phyloP scores from a whole-genome alignment of 2,797 vertebrate species.

The Lophotriccus pileatus region DNA sequence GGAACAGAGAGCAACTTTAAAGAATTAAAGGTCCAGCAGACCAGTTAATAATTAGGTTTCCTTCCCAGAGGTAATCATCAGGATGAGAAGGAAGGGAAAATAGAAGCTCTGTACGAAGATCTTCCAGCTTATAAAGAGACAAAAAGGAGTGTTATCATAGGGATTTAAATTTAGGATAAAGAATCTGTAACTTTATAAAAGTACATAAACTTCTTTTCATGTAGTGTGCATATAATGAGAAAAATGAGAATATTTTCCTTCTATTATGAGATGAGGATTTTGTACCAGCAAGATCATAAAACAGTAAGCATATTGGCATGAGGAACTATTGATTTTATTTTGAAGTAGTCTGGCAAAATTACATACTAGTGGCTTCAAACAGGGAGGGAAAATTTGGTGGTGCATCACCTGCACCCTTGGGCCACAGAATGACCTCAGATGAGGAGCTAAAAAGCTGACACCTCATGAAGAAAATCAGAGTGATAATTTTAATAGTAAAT shows the following conservation, averaged over 20 bases:
- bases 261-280: not conserved
- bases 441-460: not conserved
- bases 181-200: not conserved
- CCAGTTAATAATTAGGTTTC: not conserved
- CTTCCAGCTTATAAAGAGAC: not conserved
- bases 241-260: not conserved
- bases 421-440: not conserved
- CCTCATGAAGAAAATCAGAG: not conserved
- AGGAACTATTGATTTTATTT: not conserved
- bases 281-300: not conserved
- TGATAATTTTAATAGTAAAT: not conserved
- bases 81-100: not conserved
- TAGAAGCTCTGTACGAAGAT: not conserved
- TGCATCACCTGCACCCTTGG: not conserved
- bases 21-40: not conserved
- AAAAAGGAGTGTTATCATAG: not conserved
- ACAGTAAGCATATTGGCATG: accelerated
- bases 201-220: not conserved
- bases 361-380: not conserved
- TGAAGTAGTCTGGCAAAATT: not conserved
- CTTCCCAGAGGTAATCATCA: not conserved
- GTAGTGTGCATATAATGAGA: not conserved
- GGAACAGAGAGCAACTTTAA: not conserved
- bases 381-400: accelerated
- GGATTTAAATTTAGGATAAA: not conserved